These are phyloP conservation scores for Paraescarpia echinospica DNA, from an alignment of 1,140 invertebrate genomes.

Conservation along the genomic window DNA sequence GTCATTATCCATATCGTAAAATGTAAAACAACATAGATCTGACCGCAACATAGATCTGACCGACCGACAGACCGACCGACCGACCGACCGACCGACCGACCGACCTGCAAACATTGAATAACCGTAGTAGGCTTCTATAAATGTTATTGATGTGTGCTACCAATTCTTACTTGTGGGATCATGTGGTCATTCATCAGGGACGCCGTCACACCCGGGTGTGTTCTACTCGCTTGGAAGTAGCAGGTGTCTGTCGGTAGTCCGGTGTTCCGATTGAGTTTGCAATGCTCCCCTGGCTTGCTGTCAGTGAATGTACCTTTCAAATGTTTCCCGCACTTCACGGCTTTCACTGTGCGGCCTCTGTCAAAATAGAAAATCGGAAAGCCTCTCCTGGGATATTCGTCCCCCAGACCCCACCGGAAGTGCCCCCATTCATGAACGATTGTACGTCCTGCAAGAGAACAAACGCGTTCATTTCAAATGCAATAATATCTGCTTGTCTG, in stretches of 20 bases:
- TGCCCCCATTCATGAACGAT: neutral
- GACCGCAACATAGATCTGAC: no score
- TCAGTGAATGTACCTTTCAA: neutral
- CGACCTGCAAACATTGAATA: no score
- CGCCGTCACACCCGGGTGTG: neutral
- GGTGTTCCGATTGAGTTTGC: no score
- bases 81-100: no score
- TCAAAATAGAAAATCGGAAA: neutral
- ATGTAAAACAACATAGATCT: no score
- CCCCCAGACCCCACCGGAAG: neutral
- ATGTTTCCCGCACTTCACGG: neutral
- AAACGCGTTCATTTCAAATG: neutral
- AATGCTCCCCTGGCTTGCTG: neutral
- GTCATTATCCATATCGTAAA: no score
- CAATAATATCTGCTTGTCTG: neutral
- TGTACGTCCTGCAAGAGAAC: neutral
- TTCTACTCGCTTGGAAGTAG: neutral
- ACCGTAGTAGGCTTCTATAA: no score
- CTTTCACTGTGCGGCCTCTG: neutral
- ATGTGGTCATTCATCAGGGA: neutral
- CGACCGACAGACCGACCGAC: no score
- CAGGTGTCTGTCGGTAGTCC: neutral
- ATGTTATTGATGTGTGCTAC: no score
- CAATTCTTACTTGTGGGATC: neutral
- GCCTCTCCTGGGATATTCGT: neutral